Evolutionary conservation across 2,888 invertebrate genomes (phyloP), one percentile per base, ranked within the genome.

Genomic region (Entomobrya proxima): DNA sequence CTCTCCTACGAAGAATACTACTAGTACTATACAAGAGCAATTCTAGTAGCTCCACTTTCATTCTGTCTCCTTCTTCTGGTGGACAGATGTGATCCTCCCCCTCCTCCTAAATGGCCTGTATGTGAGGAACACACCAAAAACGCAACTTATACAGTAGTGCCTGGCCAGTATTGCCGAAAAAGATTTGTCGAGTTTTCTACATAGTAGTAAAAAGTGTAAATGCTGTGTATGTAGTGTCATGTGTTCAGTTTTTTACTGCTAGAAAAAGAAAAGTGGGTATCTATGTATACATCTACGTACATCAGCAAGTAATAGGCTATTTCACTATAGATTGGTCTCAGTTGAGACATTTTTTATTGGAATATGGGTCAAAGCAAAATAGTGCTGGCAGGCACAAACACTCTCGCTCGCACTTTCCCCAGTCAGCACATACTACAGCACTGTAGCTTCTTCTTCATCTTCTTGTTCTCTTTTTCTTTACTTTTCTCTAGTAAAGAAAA

Each of bases 311-410:
- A 67, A 37, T 69, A 47, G 15, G n/a, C 69, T 27, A 30, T 44
- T 69, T 69, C 44, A 44, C 50, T 50, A 72, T 30, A 50, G 50
- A 74, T 81, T 72, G 74, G 40, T 81, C 81, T 81, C 81, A 61
- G 72, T 81, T 81, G 72, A 81, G 81, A 81, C 58, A 74, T 81
- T 64, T 80, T n/a, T 81, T 81, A 69, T 81, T 58, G 61, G 37
- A 81, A 81, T 81, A 81, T 81, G 74, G 74, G 74, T 81, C 81
- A 72, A 47, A 69, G 40, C 37, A 72, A 40, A 72, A 72, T 72
- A 58, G 72, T 40, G 72, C 69, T 80, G 72, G 58, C 50, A 69
- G 81, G 74, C 40, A 40, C 67, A 67, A 67, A 40, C 67, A 67
- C 64, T 52, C 1, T 64, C 5, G 30, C 67, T 67, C 67, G 40